phyloP scores from a whole-genome alignment of 2,113 vertebrate genomes.

The Heteronetta atricapilla region DNA sequence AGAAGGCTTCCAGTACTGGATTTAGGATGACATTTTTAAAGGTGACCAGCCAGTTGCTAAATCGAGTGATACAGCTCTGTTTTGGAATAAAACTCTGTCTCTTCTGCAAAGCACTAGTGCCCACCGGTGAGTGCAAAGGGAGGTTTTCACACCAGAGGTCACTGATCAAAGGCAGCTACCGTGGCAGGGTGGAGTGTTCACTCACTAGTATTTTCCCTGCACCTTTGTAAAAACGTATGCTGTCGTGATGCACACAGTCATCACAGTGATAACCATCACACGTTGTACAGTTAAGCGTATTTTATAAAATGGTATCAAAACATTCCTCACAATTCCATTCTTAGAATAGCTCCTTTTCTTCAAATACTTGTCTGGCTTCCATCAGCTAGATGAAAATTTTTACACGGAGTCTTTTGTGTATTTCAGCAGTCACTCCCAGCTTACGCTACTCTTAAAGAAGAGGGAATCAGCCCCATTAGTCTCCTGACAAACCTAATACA shows the following conservation, averaged over 20 bases:
- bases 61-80: not conserved
- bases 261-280: not conserved
- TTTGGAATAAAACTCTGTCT: not conserved
- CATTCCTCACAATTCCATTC: not conserved
- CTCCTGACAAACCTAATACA: not conserved
- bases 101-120: not conserved
- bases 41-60: not conserved
- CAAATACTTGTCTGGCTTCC: not conserved
- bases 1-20: not conserved
- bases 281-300: not conserved
- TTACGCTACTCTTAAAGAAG: not conserved
- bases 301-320: not conserved
- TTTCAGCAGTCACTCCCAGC: not conserved
- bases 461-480: not conserved
- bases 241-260: not conserved
- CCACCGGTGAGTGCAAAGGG: not conserved
- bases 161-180: not conserved
- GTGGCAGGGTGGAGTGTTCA: not conserved
- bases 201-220: not conserved
- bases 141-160: fast-evolving
- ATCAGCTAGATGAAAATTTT: not conserved
- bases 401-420: not conserved
- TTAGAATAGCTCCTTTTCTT: not conserved
- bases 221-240: not conserved
- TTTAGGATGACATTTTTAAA: not conserved